Evolutionary conservation across 1,140 invertebrate species (phyloP).

Genomic region (Drosophila navojoa): DNA sequence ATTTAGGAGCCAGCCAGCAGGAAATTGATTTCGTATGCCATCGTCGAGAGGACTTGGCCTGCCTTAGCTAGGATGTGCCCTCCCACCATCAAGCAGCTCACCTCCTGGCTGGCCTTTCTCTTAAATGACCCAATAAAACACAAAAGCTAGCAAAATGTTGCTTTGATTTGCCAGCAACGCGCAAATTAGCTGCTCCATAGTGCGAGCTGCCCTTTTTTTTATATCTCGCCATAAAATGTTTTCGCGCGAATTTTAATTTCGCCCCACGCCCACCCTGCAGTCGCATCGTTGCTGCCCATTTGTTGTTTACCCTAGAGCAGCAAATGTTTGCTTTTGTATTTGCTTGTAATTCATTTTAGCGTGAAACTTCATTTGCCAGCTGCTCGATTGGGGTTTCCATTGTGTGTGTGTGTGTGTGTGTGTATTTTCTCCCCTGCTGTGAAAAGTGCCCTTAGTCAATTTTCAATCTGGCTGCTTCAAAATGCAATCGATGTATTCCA

Average conservation of each 20-base stretch:
- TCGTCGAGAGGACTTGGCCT: conserved; percentile 17
- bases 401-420: neutral
- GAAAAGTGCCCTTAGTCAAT: conserved; percentile 38
- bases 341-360: conserved; percentile 75
- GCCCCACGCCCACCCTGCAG: neutral
- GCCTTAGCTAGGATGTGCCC: neutral
- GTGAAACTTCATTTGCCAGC: conserved; percentile 61
- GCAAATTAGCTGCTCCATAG: conserved; percentile 73
- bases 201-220: conserved; percentile 49
- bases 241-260: conserved; percentile 75
- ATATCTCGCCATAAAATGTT: conserved; percentile 73
- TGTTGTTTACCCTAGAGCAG: conserved; percentile 35
- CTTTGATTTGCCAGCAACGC: conserved; percentile 73
- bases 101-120: too few relatives aligned
- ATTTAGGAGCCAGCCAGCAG: conserved; percentile 59
- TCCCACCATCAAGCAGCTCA: neutral
- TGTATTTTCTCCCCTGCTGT: neutral
- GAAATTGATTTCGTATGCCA: conserved; percentile 78
- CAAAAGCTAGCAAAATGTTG: conserved; percentile 68
- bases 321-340: conserved; percentile 58
- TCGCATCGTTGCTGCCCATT: neutral
- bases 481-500: conserved; percentile 68
- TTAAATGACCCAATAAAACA: conserved; percentile 74
- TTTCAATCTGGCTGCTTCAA: conserved; percentile 44
- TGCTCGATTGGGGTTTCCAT: conserved; percentile 32